Base-by-base conservation (phyloP, 2,888 invertebrate species). In the Lordiphosa fenestrarum region DNA sequence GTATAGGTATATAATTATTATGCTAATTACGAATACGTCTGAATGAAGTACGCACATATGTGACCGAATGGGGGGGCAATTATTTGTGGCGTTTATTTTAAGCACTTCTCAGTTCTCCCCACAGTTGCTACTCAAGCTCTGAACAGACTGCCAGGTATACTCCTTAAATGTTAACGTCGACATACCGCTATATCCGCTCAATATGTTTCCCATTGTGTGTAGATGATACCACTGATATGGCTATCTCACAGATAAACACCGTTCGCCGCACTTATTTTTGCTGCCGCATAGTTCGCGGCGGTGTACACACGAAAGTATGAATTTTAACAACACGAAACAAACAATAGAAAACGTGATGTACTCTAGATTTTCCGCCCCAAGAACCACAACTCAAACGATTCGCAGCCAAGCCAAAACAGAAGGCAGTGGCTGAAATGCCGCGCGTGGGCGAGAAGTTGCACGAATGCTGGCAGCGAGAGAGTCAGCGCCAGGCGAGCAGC, bases 401-500 rank as follows among this genome's bases (percentile, higher is more conserved):
- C 37, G 30, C 53, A 37, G 44, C 38, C 38, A 53, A 53, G 46
- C 37, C 44, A 46, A 53, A 53, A 53, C 53, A 53, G 44, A 53
- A 44, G 36, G 38, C 25, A 25, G 25, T 25, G 21, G 38, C 36
- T 15, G 50, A 50, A 50, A 33, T 13, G 30, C 39, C 2, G 13
- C 46, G 13, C 48, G 40, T 48, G 40, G 40, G 40, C 19, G 21
- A 40, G 44, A 44, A 44, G 57, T 47, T 30, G 30, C 30, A 30
- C 30, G 30, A 30, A 30, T 10, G 30, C 30, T 30, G 30, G 2
- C 36, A 52, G 41, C 35, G 33, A 30, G 37, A 38, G 38, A 15
- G 15, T n/a, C 37, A 12, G 37, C 30, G 25, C 9, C 13, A 6
- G 15, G 15, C 21, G 35, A 23, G 30, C 36, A 47, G 36, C 47